Percentiles rank a stretch among this genome's conserved stretches.
These are phyloP conservation scores for Cabera pusaria DNA, from an alignment of 2,888 invertebrate species.

Conservation along the genomic window DNA sequence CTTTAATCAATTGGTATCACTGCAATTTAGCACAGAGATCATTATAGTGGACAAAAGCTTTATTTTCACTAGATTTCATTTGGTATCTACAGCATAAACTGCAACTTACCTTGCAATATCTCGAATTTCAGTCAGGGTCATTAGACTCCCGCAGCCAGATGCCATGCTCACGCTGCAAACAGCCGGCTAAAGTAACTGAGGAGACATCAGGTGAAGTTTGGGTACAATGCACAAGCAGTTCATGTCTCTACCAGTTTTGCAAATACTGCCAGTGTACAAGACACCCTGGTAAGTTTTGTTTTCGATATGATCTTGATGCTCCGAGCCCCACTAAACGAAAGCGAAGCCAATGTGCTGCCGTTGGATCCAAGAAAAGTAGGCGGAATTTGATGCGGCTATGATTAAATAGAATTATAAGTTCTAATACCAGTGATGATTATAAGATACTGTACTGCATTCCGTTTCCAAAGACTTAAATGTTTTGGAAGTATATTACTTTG, in stretches of 20 bases:
- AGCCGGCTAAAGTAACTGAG: slow-evolving; percentile 72
- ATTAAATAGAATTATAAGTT: slow-evolving; percentile 36
- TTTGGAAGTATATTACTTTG: slow-evolving; percentile 29
- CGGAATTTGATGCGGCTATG: slow-evolving; percentile 70
- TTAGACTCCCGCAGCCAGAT: slow-evolving; percentile 62
- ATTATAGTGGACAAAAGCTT: no score
- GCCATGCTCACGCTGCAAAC: slow-evolving; percentile 65
- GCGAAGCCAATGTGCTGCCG: slow-evolving; percentile 55
- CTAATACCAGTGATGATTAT: slow-evolving; percentile 50
- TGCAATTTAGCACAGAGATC: no score
- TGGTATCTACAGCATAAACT: no score
- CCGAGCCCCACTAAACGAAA: slow-evolving; percentile 78
- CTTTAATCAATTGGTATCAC: no score
- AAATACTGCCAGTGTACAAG: slow-evolving; percentile 69
- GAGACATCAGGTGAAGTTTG: slow-evolving; percentile 74
- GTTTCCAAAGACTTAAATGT: slow-evolving; percentile 43
- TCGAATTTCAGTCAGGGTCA: slow-evolving; percentile 63
- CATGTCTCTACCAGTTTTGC: slow-evolving; percentile 80
- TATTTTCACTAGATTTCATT: no score
- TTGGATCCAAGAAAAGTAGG: slow-evolving; percentile 71
- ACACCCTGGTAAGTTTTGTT: slow-evolving; percentile 68
- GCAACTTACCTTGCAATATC: slow-evolving; percentile 3
- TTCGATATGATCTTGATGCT: slow-evolving; percentile 68
- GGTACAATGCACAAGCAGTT: slow-evolving; percentile 76
- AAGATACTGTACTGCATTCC: slow-evolving; percentile 57